Percentiles rank a stretch among this genome's conserved stretches.
These are phyloP conservation scores for Thamnophis sirtalis DNA, from an alignment of 2,113 vertebrate species.

Conservation along the genomic window DNA sequence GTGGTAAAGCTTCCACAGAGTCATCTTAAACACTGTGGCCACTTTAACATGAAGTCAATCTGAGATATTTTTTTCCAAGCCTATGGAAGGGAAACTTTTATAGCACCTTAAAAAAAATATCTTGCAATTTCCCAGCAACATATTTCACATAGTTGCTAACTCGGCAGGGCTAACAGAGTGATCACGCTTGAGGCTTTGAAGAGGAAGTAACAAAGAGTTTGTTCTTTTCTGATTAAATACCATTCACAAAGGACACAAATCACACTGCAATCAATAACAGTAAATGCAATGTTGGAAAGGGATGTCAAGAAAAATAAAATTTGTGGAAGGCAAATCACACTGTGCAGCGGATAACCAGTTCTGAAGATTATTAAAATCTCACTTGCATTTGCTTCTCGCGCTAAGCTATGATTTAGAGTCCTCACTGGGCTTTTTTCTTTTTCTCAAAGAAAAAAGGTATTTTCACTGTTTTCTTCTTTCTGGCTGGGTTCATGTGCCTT, in stretches of 20 bases:
- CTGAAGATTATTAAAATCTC: background rate
- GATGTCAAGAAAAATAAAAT: background rate
- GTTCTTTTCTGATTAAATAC: background rate
- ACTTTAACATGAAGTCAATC: background rate
- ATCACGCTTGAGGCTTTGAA: background rate
- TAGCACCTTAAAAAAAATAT: background rate
- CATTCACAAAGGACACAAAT: background rate
- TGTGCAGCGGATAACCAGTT: background rate
- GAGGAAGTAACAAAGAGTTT: background rate
- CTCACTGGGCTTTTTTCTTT: background rate
- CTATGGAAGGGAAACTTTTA: background rate
- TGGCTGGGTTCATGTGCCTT: background rate
- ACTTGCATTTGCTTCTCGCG: background rate
- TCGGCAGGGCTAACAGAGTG: background rate
- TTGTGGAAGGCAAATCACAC: background rate
- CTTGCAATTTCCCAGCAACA: background rate
- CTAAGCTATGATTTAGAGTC: background rate
- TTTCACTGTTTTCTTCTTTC: background rate
- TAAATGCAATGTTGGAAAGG: background rate
- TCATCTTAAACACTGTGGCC: background rate
- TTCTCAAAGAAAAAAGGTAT: background rate
- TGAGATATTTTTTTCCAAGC: background rate
- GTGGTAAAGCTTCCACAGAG: background rate
- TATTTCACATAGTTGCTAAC: background rate
- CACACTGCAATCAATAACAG: background rate